A percentile compares a stretch with the other conserved stretches of the same genome.
These are phyloP conservation scores for Hyaena hyaena DNA, from an alignment of 2,113 vertebrate species.

Conservation along the genomic window DNA sequence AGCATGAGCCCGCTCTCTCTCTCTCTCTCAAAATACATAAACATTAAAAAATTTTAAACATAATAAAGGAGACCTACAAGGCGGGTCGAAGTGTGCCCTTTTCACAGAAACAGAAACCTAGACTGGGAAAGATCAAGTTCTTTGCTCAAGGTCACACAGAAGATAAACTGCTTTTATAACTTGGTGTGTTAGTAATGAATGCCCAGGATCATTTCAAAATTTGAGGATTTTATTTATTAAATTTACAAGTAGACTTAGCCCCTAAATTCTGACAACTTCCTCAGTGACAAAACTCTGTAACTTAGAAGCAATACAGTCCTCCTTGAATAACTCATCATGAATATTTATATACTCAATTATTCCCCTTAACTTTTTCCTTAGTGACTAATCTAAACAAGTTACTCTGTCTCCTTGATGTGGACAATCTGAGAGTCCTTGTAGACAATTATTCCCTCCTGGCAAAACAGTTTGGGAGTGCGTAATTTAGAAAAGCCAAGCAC, in stretches of 20 bases:
- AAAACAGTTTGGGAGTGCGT: not conserved
- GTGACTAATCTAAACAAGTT: conserved; percentile 50
- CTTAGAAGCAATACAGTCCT: not conserved
- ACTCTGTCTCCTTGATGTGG: conserved; percentile 9
- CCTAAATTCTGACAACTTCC: conserved; percentile 16
- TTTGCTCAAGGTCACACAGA: not conserved
- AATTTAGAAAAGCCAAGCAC: conserved; percentile 40
- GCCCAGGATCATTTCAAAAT: not conserved
- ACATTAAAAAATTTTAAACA: no score
- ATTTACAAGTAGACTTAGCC: not conserved
- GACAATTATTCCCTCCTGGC: not conserved
- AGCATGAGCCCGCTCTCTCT: no score
- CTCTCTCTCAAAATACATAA: no score
- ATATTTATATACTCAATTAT: conserved; percentile 34
- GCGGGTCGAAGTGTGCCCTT: not conserved
- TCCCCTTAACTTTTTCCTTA: conserved; percentile 8
- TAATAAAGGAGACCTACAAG: not conserved
- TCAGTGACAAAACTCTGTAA: conserved; percentile 32
- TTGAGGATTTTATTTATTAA: not conserved
- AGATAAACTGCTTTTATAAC: not conserved
- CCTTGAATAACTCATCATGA: conserved; percentile 16
- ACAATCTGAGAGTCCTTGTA: not conserved
- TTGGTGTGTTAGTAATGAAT: not conserved
- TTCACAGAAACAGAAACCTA: not conserved
- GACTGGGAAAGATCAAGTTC: not conserved